These are phyloP conservation scores for Acrocera orbiculus DNA, from an alignment of 2,888 invertebrate species.

Conservation along the genomic window DNA sequence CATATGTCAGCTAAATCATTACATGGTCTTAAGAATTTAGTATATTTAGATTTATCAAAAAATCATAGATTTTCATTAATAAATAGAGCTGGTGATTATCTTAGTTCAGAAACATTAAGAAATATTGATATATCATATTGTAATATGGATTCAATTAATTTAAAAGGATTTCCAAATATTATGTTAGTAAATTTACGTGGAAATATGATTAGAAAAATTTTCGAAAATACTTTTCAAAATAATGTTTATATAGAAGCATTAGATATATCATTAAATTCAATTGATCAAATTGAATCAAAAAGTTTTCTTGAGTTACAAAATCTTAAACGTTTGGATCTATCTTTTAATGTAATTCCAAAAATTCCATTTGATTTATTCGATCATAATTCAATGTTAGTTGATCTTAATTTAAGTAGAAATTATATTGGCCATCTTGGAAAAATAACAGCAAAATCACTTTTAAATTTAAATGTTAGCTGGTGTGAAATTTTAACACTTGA, in stretches of 20 bases:
- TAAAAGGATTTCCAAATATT: conserved; percentile 41
- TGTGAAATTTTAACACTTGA: conserved; percentile 45
- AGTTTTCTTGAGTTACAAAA: conserved; percentile 41
- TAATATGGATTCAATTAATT: conserved; percentile 39
- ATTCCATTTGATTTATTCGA: conserved; percentile 41
- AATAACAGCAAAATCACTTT: conserved; percentile 39
- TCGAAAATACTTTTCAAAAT: conserved; percentile 38
- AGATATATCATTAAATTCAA: conserved; percentile 48
- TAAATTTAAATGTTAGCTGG: conserved; percentile 41
- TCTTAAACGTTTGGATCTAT: conserved; percentile 46
- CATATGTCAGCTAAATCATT: conserved; percentile 37
- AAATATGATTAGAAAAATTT: conserved; percentile 40
- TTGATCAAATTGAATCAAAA: conserved; percentile 39
- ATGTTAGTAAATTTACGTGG: conserved; percentile 39
- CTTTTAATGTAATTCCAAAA: conserved; percentile 45
- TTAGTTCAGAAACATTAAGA: conserved; percentile 36
- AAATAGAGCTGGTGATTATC: conserved; percentile 21
- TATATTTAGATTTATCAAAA: conserved; percentile 40
- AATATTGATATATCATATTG: conserved; percentile 43
- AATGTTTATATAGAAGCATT: conserved; percentile 41
- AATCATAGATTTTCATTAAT: conserved; percentile 38
- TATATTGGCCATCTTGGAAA: conserved; percentile 41
- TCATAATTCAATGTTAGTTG: conserved; percentile 40
- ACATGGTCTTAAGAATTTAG: conserved; percentile 38
- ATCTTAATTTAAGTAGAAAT: conserved; percentile 47